Evolutionary conservation across 2,888 invertebrate species (phyloP).

Genomic region (Leptopilina syphax): DNA sequence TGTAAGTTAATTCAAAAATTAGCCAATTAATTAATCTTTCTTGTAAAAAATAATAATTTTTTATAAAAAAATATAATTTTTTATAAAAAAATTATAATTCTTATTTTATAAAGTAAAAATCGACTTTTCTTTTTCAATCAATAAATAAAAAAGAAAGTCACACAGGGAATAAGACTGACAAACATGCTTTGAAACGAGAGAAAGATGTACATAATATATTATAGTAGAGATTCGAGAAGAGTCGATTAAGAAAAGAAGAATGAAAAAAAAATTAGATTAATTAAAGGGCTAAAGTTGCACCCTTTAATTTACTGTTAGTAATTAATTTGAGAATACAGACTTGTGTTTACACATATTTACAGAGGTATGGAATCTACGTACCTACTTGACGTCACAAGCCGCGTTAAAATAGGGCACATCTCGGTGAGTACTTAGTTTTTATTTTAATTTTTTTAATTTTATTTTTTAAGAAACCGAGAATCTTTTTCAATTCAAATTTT

Average conservation of each 20-base stretch:
- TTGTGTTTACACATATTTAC: slow-evolving; percentile 56
- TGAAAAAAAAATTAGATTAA: slow-evolving; percentile 29
- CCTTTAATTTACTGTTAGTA: slow-evolving; percentile 15
- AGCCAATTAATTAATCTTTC: neutral
- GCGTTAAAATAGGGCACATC: slow-evolving; percentile 76
- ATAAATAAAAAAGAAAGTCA: neutral
- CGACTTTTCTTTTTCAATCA: neutral
- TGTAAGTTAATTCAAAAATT: too few relatives aligned
- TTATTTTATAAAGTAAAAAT: neutral
- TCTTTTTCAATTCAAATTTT: slow-evolving; percentile 50
- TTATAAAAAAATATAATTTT: too few relatives aligned
- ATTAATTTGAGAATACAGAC: slow-evolving; percentile 44
- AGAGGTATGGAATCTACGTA: slow-evolving; percentile 71
- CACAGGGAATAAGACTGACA: neutral
- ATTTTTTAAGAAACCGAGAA: slow-evolving; percentile 55
- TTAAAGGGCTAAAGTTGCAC: slow-evolving; percentile 12
- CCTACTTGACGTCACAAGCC: slow-evolving; percentile 77
- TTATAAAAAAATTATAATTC: too few relatives aligned
- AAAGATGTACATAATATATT: neutral
- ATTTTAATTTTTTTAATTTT: neutral
- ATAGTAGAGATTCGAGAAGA: neutral
- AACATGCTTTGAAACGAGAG: slow-evolving; percentile 7
- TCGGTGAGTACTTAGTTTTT: slow-evolving; percentile 74
- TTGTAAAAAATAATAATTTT: too few relatives aligned
- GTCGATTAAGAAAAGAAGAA: neutral